Percentiles rank a stretch among this genome's conserved stretches.
Conservation (phyloP, 2,888 invertebrate genomes). For the Rhodophaea formosa region DNA sequence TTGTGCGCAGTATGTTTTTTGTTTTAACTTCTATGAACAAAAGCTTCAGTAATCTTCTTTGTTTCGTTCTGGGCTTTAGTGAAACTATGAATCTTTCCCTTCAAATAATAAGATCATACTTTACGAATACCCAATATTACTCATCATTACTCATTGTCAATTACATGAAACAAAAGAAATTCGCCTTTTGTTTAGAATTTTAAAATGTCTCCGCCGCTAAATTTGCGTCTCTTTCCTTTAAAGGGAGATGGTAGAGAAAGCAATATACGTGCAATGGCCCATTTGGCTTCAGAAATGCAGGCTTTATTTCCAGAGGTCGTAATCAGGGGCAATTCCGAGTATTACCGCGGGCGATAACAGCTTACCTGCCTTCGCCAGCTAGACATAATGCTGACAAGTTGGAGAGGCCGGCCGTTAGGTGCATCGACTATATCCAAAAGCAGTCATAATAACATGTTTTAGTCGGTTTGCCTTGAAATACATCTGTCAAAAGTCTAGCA, state of each 20-base stretch:
- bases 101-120: background rate
- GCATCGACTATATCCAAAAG: background rate
- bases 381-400: constrained; percentile 44
- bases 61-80: background rate
- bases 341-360: constrained; percentile 54
- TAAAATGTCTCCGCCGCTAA: background rate
- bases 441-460: background rate
- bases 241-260: background rate
- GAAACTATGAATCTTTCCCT: background rate
- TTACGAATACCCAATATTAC: background rate
- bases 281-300: constrained; percentile 14
- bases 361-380: constrained; percentile 40
- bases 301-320: constrained; percentile 13
- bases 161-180: constrained; percentile 5
- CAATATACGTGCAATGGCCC: constrained; percentile 8
- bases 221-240: constrained; percentile 3
- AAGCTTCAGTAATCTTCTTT: background rate
- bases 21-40: background rate
- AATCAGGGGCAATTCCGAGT: constrained; percentile 38
- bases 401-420: constrained; percentile 27
- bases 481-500: background rate
- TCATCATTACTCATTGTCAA: background rate
- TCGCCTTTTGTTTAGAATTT: constrained; percentile 5
- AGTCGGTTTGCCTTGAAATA: background rate
- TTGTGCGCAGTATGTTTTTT: background rate